Conservation (phyloP, 2,888 invertebrate genomes). For the Cyclophora punctaria region DNA sequence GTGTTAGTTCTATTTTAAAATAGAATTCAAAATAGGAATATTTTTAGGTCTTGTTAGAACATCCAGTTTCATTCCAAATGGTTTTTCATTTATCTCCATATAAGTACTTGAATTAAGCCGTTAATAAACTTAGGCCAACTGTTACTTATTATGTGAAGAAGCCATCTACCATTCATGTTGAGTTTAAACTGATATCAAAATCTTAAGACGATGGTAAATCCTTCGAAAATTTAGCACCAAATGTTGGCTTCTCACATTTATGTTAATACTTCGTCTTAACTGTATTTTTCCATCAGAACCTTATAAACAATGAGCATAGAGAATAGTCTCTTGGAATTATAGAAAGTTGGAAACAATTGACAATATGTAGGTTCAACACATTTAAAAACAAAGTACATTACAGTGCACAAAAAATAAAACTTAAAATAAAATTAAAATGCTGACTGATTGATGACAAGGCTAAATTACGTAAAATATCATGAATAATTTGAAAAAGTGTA, state of each 20-base stretch:
- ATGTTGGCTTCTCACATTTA: conserved; percentile 62
- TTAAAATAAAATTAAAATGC: background rate
- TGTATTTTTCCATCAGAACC: background rate
- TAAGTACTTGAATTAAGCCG: conserved; percentile 31
- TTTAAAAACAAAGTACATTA: no score
- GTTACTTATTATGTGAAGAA: conserved; percentile 34
- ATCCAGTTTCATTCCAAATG: no score
- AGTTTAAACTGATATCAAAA: conserved; percentile 55
- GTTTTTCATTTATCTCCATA: no score
- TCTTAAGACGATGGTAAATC: conserved; percentile 64
- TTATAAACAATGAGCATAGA: conserved; percentile 11
- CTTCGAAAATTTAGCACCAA: conserved; percentile 73
- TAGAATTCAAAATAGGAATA: no score
- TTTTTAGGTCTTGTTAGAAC: no score
- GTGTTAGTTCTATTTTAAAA: no score
- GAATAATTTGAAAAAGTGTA: no score
- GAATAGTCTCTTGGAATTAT: no score
- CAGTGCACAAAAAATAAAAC: no score
- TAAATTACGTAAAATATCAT: no score
- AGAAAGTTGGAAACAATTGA: conserved; percentile 10
- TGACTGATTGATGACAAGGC: no score
- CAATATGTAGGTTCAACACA: conserved; percentile 1
- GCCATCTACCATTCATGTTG: conserved; percentile 41
- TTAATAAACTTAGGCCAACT: conserved; percentile 8
- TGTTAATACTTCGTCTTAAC: no score